phyloP scores from a whole-genome alignment of 2,797 vertebrate genomes.

The Mastacembelus armatus region DNA sequence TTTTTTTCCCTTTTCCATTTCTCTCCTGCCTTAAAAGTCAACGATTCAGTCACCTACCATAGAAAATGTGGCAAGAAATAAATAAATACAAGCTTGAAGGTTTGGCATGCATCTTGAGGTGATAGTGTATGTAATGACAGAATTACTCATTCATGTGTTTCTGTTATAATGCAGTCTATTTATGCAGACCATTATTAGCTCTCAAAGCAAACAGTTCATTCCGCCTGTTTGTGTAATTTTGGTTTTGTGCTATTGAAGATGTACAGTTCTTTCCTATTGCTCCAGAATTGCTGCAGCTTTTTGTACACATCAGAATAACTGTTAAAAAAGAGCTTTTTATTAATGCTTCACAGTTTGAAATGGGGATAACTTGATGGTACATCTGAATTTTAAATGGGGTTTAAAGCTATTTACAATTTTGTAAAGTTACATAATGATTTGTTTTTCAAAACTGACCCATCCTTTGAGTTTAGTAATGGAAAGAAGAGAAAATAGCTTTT shows the following conservation, averaged over 20 bases:
- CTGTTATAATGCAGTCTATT: slow-evolving; percentile 53
- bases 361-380: neutral
- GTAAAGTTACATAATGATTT: neutral
- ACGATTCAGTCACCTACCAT: slow-evolving; percentile 54
- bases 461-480: neutral
- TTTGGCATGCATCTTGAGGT: slow-evolving; percentile 52
- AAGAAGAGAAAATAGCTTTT: neutral
- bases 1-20: slow-evolving; percentile 39
- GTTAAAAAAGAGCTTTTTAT: slow-evolving; percentile 1
- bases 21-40: slow-evolving; percentile 55
- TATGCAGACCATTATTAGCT: slow-evolving; percentile 52
- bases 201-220: slow-evolving; percentile 46
- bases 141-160: slow-evolving; percentile 58
- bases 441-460: neutral
- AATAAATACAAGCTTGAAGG: slow-evolving; percentile 20
- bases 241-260: slow-evolving; percentile 37
- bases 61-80: slow-evolving; percentile 33
- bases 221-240: slow-evolving; percentile 36
- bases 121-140: slow-evolving; percentile 57
- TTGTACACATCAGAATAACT: neutral
- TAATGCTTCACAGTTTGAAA: slow-evolving; percentile 15
- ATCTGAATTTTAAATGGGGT: neutral
- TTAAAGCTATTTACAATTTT: neutral
- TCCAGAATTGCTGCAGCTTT: slow-evolving; percentile 20
- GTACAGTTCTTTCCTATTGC: slow-evolving; percentile 22